Conservation (phyloP, 2,113 vertebrate genomes). For the Empidonax traillii region DNA sequence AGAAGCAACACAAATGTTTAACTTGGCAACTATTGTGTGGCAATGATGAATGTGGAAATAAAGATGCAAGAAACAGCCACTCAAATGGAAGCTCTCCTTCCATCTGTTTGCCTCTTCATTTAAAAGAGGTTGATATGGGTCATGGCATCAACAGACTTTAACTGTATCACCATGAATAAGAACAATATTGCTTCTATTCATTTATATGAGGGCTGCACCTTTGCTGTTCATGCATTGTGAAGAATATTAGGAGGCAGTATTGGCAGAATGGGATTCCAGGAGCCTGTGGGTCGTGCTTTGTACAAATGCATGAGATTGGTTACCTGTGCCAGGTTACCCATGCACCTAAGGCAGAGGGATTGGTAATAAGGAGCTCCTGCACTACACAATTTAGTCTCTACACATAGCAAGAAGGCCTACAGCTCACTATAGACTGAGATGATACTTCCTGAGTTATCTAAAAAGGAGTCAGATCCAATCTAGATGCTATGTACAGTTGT, state of each 20-base stretch:
- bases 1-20: not conserved
- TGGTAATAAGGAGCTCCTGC: not conserved
- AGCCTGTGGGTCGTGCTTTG: not conserved
- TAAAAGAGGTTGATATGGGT: not conserved
- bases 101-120: not conserved
- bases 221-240: not conserved
- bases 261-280: not conserved
- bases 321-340: not conserved
- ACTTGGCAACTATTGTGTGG: not conserved
- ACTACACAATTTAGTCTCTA: not conserved
- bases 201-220: not conserved
- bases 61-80: not conserved
- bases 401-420: not conserved
- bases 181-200: not conserved
- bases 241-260: not conserved
- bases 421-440: not conserved
- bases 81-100: not conserved
- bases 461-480: not conserved
- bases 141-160: not conserved
- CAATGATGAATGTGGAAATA: conserved; percentile 5
- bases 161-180: not conserved
- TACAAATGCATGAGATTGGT: not conserved
- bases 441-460: not conserved
- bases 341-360: not conserved
- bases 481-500: not conserved